These are phyloP conservation scores for Arenaria interpres DNA, from an alignment of 2,113 vertebrate genomes.

Conservation along the genomic window DNA sequence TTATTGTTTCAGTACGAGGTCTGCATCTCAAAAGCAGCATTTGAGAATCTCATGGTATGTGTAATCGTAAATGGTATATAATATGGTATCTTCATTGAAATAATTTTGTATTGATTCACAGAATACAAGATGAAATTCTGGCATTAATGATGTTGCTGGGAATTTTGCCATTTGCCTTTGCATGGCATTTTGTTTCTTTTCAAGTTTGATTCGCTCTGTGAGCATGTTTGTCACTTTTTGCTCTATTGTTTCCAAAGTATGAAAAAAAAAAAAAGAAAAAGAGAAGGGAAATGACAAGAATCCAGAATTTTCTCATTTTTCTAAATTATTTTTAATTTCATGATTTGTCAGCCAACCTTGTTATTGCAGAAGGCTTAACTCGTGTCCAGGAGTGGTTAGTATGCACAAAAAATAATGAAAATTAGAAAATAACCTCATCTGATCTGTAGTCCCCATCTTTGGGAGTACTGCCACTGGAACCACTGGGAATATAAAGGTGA, in stretches of 20 bases:
- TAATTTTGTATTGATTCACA: not conserved
- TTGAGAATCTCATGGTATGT: not conserved
- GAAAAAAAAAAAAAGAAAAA: not conserved
- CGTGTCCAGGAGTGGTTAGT: not conserved
- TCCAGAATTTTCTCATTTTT: not conserved
- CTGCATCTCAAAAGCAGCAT: not conserved
- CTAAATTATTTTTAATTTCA: not conserved
- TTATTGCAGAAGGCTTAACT: not conserved
- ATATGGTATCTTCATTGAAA: not conserved
- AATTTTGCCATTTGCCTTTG: conserved; percentile 47
- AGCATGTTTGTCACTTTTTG: not conserved
- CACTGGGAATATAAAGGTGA: not conserved
- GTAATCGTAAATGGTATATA: not conserved
- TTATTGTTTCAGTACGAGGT: not conserved
- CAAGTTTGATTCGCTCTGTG: not conserved
- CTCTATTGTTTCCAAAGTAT: conserved; percentile 7
- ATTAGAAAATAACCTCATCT: not conserved
- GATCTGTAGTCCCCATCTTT: not conserved
- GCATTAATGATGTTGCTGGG: conserved; percentile 13
- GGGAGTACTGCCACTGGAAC: not conserved
- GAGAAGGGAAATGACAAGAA: not conserved
- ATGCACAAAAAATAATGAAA: not conserved
- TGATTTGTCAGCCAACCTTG: not conserved
- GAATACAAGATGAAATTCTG: not conserved
- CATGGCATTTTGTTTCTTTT: conserved; percentile 43